Percentiles rank a stretch among this genome's conserved stretches.
phyloP scores from a whole-genome alignment of 2,113 vertebrate genomes.

The Nymphicus hollandicus region DNA sequence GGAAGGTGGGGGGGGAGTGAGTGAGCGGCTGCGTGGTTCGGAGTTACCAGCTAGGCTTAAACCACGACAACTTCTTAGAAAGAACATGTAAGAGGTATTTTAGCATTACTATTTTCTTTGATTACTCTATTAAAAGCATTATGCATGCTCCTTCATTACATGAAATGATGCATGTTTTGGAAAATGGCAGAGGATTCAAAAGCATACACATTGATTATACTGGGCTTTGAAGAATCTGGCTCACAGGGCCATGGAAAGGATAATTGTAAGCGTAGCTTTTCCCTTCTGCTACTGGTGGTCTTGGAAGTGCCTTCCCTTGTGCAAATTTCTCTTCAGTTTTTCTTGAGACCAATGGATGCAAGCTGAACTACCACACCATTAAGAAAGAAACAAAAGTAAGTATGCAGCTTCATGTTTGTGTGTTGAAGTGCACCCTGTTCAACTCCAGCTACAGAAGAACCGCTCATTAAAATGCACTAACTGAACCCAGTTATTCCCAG shows the following conservation, averaged over 20 bases:
- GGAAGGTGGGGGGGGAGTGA: too few species aligned
- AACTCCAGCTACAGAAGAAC: neutral
- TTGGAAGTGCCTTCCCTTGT: neutral
- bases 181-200: neutral
- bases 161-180: neutral
- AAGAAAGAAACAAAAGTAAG: neutral
- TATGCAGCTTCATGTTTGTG: rapidly evolving
- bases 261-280: neutral
- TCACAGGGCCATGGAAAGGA: neutral
- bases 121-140: neutral
- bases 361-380: neutral
- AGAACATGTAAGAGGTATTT: neutral
- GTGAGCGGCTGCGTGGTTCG: too few species aligned
- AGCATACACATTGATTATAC: neutral
- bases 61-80: neutral
- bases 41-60: too few species aligned
- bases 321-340: neutral
- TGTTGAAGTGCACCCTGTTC: neutral
- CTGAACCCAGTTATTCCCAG: neutral
- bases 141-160: neutral
- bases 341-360: neutral
- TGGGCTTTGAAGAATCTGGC: neutral
- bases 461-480: neutral
- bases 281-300: neutral
- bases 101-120: neutral